These are phyloP conservation scores for Corvus moneduloides DNA, from an alignment of 2,113 vertebrate species.

Conservation along the genomic window DNA sequence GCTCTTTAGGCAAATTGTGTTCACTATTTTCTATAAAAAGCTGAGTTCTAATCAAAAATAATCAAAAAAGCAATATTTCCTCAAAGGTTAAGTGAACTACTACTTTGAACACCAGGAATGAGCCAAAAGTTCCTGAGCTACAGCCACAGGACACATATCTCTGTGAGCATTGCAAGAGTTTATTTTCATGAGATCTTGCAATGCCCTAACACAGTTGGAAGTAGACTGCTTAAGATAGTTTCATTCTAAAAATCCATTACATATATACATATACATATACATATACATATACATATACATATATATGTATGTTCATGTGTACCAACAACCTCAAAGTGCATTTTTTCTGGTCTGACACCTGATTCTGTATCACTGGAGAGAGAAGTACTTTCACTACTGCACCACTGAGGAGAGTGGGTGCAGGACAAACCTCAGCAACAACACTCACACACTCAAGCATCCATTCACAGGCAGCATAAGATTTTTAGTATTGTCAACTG, in stretches of 20 bases:
- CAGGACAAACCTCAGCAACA: not conserved
- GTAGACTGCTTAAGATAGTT: not conserved
- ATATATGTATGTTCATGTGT: no score
- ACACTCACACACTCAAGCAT: accelerated
- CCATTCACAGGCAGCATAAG: not conserved
- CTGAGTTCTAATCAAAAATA: not conserved
- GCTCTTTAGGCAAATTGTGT: not conserved
- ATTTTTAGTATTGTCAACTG: not conserved
- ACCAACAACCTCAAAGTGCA: not conserved
- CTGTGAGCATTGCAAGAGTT: not conserved
- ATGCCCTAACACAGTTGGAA: not conserved
- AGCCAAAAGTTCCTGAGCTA: not conserved
- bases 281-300: no score
- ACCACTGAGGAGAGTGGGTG: not conserved
- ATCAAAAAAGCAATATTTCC: not conserved
- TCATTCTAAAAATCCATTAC: not conserved
- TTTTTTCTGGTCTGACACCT: not conserved
- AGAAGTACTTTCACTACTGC: not conserved
- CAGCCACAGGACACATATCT: not conserved
- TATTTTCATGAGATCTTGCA: not conserved
- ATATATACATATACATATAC: no score
- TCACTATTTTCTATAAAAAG: not conserved
- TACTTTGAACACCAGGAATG: not conserved
- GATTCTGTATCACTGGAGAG: not conserved
- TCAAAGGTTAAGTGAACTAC: not conserved